Percentiles rank a stretch among this genome's conserved stretches.
phyloP scores from a whole-genome alignment of 2,888 invertebrate species.

The Drosophila infuscata region DNA sequence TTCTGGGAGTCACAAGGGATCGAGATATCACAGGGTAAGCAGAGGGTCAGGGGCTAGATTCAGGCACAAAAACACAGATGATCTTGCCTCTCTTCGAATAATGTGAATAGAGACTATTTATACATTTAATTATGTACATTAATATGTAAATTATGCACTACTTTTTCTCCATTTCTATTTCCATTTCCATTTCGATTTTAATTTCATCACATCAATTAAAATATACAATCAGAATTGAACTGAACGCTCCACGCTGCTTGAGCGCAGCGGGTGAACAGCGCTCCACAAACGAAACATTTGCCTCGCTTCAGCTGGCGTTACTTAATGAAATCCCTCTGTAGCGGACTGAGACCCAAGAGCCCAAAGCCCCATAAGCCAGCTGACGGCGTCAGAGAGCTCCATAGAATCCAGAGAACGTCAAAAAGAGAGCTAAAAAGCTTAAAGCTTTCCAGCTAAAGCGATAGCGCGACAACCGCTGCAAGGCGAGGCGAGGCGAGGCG shows the following conservation, averaged over 20 bases:
- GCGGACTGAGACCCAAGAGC: constrained; percentile 28
- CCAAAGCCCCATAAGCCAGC: constrained; percentile 33
- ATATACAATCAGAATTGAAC: constrained; percentile 15
- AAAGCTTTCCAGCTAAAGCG: neutral
- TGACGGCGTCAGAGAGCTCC: constrained; percentile 16
- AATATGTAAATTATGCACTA: constrained; percentile 27
- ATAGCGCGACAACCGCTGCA: neutral
- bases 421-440: neutral
- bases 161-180: constrained; percentile 4
- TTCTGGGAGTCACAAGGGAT: constrained; percentile 23
- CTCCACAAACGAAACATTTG: constrained; percentile 38
- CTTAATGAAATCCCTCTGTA: constrained; percentile 43
- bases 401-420: neutral
- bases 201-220: constrained; percentile 17
- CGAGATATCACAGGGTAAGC: neutral
- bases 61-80: constrained; percentile 27
- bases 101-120: neutral
- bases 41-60: constrained; percentile 13
- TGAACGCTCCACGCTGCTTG: constrained; percentile 14
- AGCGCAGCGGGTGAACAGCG: constrained; percentile 7
- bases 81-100: constrained; percentile 4
- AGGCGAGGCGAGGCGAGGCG: neutral
- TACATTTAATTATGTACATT: neutral
- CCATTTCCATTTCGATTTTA: neutral
- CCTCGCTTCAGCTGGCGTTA: constrained; percentile 31